phyloP scores from a whole-genome alignment of 2,888 invertebrate species.

The Cinara cedri region DNA sequence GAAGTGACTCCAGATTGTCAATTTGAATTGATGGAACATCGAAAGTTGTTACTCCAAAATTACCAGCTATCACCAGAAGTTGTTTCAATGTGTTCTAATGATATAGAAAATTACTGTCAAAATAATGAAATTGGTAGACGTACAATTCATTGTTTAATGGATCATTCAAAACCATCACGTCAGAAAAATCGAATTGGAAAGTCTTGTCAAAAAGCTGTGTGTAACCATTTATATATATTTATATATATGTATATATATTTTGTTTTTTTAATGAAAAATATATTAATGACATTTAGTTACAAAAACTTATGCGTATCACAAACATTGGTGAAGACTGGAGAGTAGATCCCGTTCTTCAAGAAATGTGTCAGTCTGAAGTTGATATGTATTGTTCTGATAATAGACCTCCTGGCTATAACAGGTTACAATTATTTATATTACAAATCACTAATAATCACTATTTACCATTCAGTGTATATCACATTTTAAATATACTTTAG shows the following conservation, averaged over 20 bases:
- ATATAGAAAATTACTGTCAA: conserved; percentile 79
- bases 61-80: conserved; percentile 92
- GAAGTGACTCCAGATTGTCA: conserved; percentile 80
- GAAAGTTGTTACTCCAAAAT: conserved; percentile 90
- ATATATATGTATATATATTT: too few species aligned
- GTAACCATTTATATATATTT: conserved; percentile 59
- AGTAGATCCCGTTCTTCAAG: conserved; percentile 87
- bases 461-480: not conserved
- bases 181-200: conserved; percentile 72
- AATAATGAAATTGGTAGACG: conserved; percentile 80
- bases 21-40: conserved; percentile 87
- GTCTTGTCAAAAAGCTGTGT: conserved; percentile 76
- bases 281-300: conserved; percentile 67
- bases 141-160: conserved; percentile 95
- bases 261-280: too few species aligned
- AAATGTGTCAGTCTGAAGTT: conserved; percentile 86
- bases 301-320: conserved; percentile 80
- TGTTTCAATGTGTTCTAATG: conserved; percentile 82
- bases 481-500: conserved; percentile 62
- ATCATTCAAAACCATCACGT: conserved; percentile 75
- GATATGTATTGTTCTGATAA: conserved; percentile 77
- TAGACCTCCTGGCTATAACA: conserved; percentile 63
- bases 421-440: conserved; percentile 59
- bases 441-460: not conserved
- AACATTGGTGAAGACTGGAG: conserved; percentile 96